These are phyloP conservation scores for Apteryx mantelli DNA, from an alignment of 2,113 vertebrate genomes.

Conservation along the genomic window DNA sequence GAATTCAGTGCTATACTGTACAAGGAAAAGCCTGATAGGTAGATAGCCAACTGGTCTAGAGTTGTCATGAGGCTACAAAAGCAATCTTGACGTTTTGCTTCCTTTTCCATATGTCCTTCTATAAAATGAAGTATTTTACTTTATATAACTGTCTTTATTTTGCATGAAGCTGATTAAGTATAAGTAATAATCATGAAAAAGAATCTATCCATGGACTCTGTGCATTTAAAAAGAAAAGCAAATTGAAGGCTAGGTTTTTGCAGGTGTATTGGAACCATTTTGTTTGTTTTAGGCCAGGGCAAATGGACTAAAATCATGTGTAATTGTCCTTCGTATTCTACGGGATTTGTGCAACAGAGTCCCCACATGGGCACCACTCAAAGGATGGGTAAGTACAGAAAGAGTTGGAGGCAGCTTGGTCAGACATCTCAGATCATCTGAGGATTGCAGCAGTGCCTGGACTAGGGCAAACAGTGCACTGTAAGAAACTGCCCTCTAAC, in stretches of 20 bases:
- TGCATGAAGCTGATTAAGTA: conserved; percentile 74
- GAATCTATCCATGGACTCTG: conserved; percentile 64
- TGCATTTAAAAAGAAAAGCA: conserved; percentile 70
- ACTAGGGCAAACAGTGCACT: background rate
- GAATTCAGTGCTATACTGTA: conserved; percentile 31
- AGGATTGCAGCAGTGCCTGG: background rate
- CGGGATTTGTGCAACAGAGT: conserved; percentile 98
- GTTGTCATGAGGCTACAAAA: conserved; percentile 87
- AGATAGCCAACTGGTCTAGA: conserved; percentile 48
- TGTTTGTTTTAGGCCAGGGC: conserved; percentile 94
- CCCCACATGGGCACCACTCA: conserved; percentile 94
- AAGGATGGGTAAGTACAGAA: conserved; percentile 95
- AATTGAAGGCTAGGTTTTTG: conserved; percentile 57
- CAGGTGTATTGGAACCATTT: conserved; percentile 75
- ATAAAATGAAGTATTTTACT: conserved; percentile 48
- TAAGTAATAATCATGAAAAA: conserved; percentile 63
- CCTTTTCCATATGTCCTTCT: conserved; percentile 66
- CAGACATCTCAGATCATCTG: conserved; percentile 5
- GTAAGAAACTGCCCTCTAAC: background rate
- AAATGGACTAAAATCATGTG: conserved; percentile 98
- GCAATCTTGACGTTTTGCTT: conserved; percentile 80
- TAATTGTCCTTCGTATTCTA: conserved; percentile 97
- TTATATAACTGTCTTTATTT: conserved; percentile 59
- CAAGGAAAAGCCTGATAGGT: conserved; percentile 31
- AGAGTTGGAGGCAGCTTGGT: background rate